Evolutionary conservation across 2,888 invertebrate species (phyloP).

Genomic region (Meteorus colon): DNA sequence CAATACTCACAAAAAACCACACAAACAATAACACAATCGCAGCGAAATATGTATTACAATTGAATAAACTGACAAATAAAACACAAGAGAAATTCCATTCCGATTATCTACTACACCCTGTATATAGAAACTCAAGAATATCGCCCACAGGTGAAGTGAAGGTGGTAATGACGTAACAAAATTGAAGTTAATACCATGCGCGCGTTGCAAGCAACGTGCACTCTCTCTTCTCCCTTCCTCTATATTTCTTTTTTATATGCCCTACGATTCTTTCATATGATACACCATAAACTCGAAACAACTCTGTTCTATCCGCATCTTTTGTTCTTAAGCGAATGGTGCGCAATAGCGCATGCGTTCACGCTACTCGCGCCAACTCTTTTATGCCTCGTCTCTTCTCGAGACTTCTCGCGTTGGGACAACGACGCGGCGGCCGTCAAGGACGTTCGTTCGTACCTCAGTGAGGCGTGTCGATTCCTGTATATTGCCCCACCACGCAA

Average conservation of each 20-base stretch:
- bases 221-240: conserved; percentile 9
- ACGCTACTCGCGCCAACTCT: not conserved
- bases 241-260: not conserved
- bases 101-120: not conserved
- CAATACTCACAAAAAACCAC: no score
- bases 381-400: not conserved
- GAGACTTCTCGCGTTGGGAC: not conserved
- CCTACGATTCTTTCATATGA: conserved; percentile 1
- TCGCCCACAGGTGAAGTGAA: conserved; percentile 42
- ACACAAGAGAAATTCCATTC: no score
- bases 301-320: conserved; percentile 8
- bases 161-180: conserved; percentile 47
- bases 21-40: no score
- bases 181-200: conserved; percentile 22
- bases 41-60: no score
- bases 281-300: not conserved
- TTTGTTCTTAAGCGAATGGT: conserved; percentile 19
- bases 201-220: conserved; percentile 14
- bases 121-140: conserved; percentile 18
- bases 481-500: not conserved
- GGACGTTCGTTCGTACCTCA: conserved; percentile 52
- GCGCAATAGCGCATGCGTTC: conserved; percentile 4
- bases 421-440: conserved; percentile 52
- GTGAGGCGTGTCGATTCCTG: conserved; percentile 33
- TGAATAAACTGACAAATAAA: no score